phyloP scores from a whole-genome alignment of 64 coral and sea anemone genomes.

The Dendronephthya gigantea region DNA sequence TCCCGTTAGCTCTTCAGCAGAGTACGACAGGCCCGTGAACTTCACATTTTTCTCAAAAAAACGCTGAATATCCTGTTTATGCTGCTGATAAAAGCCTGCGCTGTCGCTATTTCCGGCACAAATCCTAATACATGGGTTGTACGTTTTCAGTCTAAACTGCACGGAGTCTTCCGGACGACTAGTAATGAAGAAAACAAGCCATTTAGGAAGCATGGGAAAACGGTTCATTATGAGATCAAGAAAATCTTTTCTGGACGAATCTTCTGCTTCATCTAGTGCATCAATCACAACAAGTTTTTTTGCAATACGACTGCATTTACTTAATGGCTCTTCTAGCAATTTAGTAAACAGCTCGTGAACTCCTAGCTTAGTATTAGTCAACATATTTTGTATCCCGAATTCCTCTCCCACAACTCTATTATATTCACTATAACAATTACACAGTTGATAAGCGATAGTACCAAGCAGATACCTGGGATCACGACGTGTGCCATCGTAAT shows the following conservation, averaged over 20 bases:
- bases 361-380: not conserved
- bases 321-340: conserved; percentile 21
- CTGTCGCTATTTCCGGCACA: not conserved
- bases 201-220: conserved; percentile 9
- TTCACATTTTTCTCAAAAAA: not conserved
- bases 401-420: conserved; percentile 15
- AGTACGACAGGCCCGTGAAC: not conserved
- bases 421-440: not conserved
- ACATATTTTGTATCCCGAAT: not conserved
- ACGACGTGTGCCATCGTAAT: conserved; percentile 22
- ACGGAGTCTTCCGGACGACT: conserved; percentile 16
- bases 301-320: not conserved
- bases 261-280: conserved; percentile 20
- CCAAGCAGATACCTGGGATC: conserved; percentile 30
- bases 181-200: conserved; percentile 28
- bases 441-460: conserved; percentile 11
- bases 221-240: not conserved
- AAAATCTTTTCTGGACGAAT: conserved; percentile 23
- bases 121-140: conserved; percentile 14
- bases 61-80: not conserved
- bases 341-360: conserved; percentile 20
- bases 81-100: not conserved
- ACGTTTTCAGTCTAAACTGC: not conserved
- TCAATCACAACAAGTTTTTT: conserved; percentile 29
- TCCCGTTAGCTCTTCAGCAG: not conserved